Evolutionary conservation across 2,888 invertebrate species (phyloP), one percentile per base, ranked within the genome.

Genomic region (Helobdella robusta): DNA sequence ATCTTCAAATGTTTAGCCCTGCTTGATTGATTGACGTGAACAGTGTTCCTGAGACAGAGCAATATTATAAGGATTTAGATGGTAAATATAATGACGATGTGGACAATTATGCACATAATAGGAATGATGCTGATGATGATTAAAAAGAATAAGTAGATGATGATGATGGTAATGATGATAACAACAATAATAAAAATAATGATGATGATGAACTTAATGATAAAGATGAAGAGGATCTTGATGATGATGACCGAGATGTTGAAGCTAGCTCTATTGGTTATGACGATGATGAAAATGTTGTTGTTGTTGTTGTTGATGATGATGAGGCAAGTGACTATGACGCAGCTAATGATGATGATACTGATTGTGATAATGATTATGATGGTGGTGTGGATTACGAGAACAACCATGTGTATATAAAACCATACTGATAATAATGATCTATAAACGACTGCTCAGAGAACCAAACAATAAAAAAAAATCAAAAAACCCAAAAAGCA

Each of bases 151-250:
- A 54, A 18, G 56, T 3, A 23, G 56, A 6, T 54, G 56, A 6
- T 54, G 56, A 54, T 54, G 56, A 54, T 54, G 56, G 25, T 54
- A 2, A 54, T 54, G 56, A 54, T 54, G 56, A 54, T 54, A 25
- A 54, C 23, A 2, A 54, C 23, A 25, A 54, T 54, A 25, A 2
- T 54, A 25, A 54, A 20, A 2, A 54, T 54, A 25, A 54, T 54
- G 25, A 54, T 54, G 25, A 54, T 3, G 4, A 54, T 54, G 25
- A 54, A 20, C 15, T 2, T 54, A 25, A 54, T 54, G 25, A 54
- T 54, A 25, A 54, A 20, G 25, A 54, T 54, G 25, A 40, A 15
- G 44, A 40, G 11, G 44, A 40, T n/a, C 11, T 15, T 30, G n/a
- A 56, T 56, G n/a, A 15, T 30, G 28, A 25, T 56, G 28, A 23